Percentiles rank a stretch among this genome's conserved stretches.
Evolutionary conservation across 2,797 vertebrate genomes (phyloP).

Genomic region (Lerista edwardsae): DNA sequence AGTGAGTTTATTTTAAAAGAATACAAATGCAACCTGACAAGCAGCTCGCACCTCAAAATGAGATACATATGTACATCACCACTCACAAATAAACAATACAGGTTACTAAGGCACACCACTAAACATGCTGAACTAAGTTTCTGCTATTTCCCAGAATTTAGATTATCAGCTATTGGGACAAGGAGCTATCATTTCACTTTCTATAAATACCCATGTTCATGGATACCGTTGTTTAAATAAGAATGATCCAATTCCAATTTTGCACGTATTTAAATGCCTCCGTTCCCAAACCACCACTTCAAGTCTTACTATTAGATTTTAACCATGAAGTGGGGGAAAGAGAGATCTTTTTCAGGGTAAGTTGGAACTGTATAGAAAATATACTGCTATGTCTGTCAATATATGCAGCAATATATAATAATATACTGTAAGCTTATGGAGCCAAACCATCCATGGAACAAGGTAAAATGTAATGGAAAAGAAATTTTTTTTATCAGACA

Average conservation of each 20-base stretch:
- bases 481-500: background rate
- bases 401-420: background rate
- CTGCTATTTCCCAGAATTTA: too few species aligned
- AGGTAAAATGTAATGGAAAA: background rate
- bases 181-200: too few species aligned
- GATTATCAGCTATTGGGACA: too few species aligned
- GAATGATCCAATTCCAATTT: slow-evolving; percentile 17
- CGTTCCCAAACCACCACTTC: background rate
- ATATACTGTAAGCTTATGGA: background rate
- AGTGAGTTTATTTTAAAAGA: background rate
- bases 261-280: background rate
- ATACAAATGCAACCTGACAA: slow-evolving; percentile 39
- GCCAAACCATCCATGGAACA: background rate
- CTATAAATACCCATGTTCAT: too few species aligned
- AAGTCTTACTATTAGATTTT: background rate
- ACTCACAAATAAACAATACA: background rate
- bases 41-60: slow-evolving; percentile 37
- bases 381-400: background rate
- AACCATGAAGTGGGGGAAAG: background rate
- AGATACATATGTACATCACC: slow-evolving; percentile 32
- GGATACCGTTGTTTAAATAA: too few species aligned
- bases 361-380: background rate
- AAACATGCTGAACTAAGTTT: slow-evolving; percentile 22
- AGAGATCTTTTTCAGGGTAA: background rate
- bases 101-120: slow-evolving; percentile 35